Percentiles rank a stretch among this genome's conserved stretches.
These are phyloP conservation scores for Platycheirus rosarum DNA, from an alignment of 2,888 invertebrate species.

Conservation along the genomic window DNA sequence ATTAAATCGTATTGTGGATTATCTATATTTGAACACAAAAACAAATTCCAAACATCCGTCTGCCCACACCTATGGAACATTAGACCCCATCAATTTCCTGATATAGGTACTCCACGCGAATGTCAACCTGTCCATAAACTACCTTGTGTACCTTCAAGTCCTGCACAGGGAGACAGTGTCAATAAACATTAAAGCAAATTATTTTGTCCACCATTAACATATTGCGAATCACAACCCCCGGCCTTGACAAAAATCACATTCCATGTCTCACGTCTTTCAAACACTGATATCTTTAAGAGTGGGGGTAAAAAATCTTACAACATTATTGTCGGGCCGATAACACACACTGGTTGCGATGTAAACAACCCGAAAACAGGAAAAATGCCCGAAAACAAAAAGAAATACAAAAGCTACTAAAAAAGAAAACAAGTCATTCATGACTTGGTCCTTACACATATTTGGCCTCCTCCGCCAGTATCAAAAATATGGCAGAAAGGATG, in stretches of 20 bases:
- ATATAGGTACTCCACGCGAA: slow-evolving; percentile 35
- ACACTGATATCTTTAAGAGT: slow-evolving; percentile 33
- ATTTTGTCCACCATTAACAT: slow-evolving; percentile 71
- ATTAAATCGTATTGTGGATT: slow-evolving; percentile 40
- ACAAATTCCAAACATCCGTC: slow-evolving; percentile 52
- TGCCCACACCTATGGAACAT: slow-evolving; percentile 49
- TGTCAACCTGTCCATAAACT: slow-evolving; percentile 63
- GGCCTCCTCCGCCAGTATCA: slow-evolving; percentile 13
- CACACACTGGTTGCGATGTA: slow-evolving; percentile 72
- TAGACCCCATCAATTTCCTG: slow-evolving; percentile 67
- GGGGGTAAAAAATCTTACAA: slow-evolving; percentile 15
- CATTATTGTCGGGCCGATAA: slow-evolving; percentile 52
- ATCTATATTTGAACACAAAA: slow-evolving; percentile 54
- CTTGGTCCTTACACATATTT: slow-evolving; percentile 52
- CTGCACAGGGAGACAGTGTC: slow-evolving; percentile 17
- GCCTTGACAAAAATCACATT: slow-evolving; percentile 43
- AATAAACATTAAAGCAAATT: slow-evolving; percentile 62
- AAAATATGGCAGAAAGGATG: background rate
- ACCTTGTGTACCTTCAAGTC: slow-evolving; percentile 27
- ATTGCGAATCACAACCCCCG: slow-evolving; percentile 32
- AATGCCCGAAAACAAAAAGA: slow-evolving; percentile 35
- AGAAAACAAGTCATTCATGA: slow-evolving; percentile 59
- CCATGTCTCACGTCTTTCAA: slow-evolving; percentile 64
- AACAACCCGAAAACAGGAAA: slow-evolving; percentile 56
- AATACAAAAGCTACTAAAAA: slow-evolving; percentile 34